Conservation (phyloP, 2,888 invertebrate genomes). For the Falcaria lacertinaria region DNA sequence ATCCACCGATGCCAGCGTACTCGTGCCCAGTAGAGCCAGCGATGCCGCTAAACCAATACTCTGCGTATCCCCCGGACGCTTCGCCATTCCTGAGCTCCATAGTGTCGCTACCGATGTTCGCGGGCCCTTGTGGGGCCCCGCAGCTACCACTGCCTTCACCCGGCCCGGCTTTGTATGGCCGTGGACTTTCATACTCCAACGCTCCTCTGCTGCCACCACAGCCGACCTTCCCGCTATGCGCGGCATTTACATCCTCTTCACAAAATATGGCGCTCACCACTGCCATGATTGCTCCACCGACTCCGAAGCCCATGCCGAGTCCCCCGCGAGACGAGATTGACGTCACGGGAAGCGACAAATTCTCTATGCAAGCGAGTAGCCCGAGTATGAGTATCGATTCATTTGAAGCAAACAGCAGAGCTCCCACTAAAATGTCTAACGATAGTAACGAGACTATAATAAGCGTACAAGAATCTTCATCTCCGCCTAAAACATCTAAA, state of each 20-base stretch:
- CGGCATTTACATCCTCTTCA: slow-evolving; percentile 89
- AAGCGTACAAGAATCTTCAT: slow-evolving; percentile 56
- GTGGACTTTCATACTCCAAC: slow-evolving; percentile 79
- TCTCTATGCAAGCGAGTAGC: slow-evolving; percentile 59
- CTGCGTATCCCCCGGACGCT: slow-evolving; percentile 76
- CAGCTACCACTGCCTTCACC: slow-evolving; percentile 85
- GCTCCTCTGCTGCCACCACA: slow-evolving; percentile 79
- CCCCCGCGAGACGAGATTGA: slow-evolving; percentile 68
- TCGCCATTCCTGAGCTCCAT: slow-evolving; percentile 80
- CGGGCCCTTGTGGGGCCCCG: slow-evolving; percentile 67
- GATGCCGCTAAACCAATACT: slow-evolving; percentile 72
- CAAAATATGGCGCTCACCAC: slow-evolving; percentile 90
- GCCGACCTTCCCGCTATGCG: slow-evolving; percentile 78
- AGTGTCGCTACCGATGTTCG: slow-evolving; percentile 77
- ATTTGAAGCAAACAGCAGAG: slow-evolving; percentile 49
- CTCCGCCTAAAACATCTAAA: slow-evolving; percentile 72
- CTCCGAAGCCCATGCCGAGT: slow-evolving; percentile 63
- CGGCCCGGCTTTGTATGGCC: slow-evolving; percentile 80
- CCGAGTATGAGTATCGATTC: slow-evolving; percentile 63
- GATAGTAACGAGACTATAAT: slow-evolving; percentile 56
- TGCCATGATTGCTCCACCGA: slow-evolving; percentile 87
- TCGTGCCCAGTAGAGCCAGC: slow-evolving; percentile 80
- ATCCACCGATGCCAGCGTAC: slow-evolving; percentile 73
- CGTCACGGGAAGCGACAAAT: slow-evolving; percentile 55
- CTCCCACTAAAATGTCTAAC: slow-evolving; percentile 55